Base-by-base conservation (phyloP, 2,797 vertebrate species). In the Macrochelys suwanniensis region DNA sequence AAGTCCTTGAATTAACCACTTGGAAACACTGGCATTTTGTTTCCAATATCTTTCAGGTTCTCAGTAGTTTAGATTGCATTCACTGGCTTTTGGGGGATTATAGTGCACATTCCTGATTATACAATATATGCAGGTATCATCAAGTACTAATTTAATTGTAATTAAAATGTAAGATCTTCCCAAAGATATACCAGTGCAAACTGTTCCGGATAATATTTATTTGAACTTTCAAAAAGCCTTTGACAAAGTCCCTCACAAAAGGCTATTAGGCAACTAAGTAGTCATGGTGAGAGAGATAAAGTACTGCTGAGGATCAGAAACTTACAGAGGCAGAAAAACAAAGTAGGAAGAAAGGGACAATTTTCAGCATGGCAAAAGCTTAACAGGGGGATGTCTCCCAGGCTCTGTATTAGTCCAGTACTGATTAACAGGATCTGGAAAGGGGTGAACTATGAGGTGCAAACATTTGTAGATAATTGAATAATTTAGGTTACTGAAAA, bases 131-230 rank as follows among this genome's bases (percentile, higher is more conserved):
- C 15, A 61, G 16, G 80, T 92, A 95, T 88, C 95, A 96, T 93
- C 85, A 95, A 93, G 98, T 87, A 95, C 95, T 95, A 95, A 93
- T 54, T 96, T 91, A 96, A 94, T 94, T 87, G 57, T 61, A 94
- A 91, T 96, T 97, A 96, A 96, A 96, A 94, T 94, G 89, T 28
- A 91, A 80, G 80, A 96, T 91, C 37, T 61, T 85, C 65, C 28
- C 92, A 90, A 96, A 95, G 13, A 84, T 53, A 80, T 1, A 80
- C 47, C 80, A 91, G 65, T 89, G 82, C 76, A 92, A 95, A 89
- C 65, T 92, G 49, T 53, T 17, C 81, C 33, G 56, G 92, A 82
- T 91, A 93, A 92, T 85, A 74, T 94, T 91, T 81, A 68, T 77
- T 19, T 37, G 56, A 21, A 94, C 59, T 89, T 95, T 50, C 16